A percentile compares a stretch with the other conserved stretches of the same genome.
Evolutionary conservation across 2,888 invertebrate species (phyloP).

Genomic region (Byasa hedistus): DNA sequence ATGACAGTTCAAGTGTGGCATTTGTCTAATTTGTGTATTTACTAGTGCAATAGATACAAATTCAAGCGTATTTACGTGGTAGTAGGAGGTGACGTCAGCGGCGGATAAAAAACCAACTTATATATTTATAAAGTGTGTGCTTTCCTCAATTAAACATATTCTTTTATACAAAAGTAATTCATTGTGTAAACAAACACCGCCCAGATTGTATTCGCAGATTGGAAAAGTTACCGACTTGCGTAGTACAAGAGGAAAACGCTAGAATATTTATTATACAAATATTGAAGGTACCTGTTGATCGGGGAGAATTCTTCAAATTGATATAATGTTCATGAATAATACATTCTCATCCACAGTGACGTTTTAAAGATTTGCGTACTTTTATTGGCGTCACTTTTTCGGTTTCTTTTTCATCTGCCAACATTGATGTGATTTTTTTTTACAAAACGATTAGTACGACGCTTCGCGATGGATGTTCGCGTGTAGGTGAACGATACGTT

Average conservation of each 20-base stretch:
- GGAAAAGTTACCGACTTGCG: not conserved
- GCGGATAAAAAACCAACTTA: too few species aligned
- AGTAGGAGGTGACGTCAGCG: too few species aligned
- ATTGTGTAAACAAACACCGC: not conserved
- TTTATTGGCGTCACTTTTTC: not conserved
- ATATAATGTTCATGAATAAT: constrained; percentile 25
- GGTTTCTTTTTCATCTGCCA: not conserved
- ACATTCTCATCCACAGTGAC: constrained; percentile 17
- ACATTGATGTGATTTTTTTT: not conserved
- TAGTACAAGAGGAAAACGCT: not conserved
- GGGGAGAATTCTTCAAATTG: constrained; percentile 12
- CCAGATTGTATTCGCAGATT: not conserved
- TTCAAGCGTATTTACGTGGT: too few species aligned
- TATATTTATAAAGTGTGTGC: too few species aligned
- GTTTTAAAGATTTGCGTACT: constrained; percentile 23
- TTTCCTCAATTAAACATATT: too few species aligned
- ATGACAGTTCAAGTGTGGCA: too few species aligned
- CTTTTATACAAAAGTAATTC: not conserved
- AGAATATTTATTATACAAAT: constrained; percentile 11
- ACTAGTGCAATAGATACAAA: too few species aligned
- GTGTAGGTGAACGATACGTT: too few species aligned
- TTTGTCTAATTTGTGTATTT: too few species aligned
- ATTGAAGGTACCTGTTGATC: constrained; percentile 21
- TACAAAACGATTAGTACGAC: too few species aligned
- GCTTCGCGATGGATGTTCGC: too few species aligned